Conservation (phyloP, 23 tunicate genomes). For the Trididemnum miniatum region DNA sequence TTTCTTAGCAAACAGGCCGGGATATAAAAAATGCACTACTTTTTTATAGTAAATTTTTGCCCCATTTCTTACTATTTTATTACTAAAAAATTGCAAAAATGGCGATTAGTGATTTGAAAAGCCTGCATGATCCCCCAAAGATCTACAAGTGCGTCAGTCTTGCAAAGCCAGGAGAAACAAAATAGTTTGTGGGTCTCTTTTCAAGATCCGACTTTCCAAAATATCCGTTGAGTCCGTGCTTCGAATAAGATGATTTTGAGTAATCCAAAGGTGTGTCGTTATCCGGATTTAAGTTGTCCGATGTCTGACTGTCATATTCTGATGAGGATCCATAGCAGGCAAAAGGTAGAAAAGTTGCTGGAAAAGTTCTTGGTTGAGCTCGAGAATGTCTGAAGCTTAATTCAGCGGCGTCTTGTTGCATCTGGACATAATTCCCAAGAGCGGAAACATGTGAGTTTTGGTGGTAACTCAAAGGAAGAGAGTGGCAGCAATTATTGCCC, state of each 20-base stretch:
- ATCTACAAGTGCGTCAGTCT: not conserved
- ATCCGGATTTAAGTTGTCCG: not conserved
- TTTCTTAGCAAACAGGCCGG: too few relatives aligned
- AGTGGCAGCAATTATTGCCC: not conserved
- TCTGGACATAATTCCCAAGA: not conserved
- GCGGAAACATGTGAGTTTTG: not conserved
- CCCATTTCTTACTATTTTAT: too few relatives aligned
- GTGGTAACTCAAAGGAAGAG: not conserved
- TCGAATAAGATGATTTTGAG: constrained; percentile 27
- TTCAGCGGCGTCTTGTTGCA: not conserved
- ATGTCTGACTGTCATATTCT: not conserved
- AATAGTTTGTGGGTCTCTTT: not conserved
- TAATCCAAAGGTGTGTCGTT: constrained; percentile 47
- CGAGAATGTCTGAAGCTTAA: not conserved
- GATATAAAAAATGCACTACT: too few relatives aligned
- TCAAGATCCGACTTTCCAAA: not conserved
- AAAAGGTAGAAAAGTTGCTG: constrained; percentile 40
- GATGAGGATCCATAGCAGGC: constrained; percentile 54
- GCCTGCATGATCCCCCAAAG: too few relatives aligned
- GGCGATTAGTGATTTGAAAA: too few relatives aligned
- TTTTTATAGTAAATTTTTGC: too few relatives aligned
- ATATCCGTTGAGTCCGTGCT: not conserved
- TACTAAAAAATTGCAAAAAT: too few relatives aligned
- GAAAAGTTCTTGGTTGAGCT: not conserved
- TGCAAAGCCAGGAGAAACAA: not conserved